A percentile compares a stretch with the other conserved stretches of the same genome.
Conservation (phyloP, 2,888 invertebrate genomes). For the Phorcus lineatus region DNA sequence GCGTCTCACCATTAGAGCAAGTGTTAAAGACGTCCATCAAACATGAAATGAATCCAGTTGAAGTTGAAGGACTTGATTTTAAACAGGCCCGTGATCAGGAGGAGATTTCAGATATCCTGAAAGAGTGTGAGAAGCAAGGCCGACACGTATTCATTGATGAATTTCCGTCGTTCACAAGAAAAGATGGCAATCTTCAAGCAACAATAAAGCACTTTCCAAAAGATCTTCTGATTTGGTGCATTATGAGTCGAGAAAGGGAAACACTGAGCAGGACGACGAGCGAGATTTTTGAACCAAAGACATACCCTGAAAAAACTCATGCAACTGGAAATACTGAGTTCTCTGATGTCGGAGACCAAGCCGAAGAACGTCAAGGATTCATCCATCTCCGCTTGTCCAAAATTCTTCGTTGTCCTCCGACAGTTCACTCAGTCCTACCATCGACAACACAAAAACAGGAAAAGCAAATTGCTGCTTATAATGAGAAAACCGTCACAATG, state of each 20-base stretch:
- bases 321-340: no score
- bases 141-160: not conserved
- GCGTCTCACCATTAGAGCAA: not conserved
- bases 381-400: no score
- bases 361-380: no score
- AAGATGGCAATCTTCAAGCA: not conserved
- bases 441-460: no score
- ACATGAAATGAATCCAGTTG: not conserved
- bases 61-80: not conserved
- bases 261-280: not conserved
- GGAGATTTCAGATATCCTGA: not conserved
- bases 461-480: no score
- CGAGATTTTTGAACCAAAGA: not conserved
- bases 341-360: no score
- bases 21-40: not conserved
- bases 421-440: no score
- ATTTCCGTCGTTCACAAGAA: not conserved
- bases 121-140: not conserved
- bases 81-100: not conserved
- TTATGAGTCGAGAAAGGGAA: not conserved
- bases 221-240: not conserved
- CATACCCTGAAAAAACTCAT: no score
- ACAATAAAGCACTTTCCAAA: not conserved
- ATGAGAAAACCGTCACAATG: no score
- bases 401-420: no score